Conservation (phyloP, 1,140 invertebrate genomes). For the Cheumatopsyche charites region DNA sequence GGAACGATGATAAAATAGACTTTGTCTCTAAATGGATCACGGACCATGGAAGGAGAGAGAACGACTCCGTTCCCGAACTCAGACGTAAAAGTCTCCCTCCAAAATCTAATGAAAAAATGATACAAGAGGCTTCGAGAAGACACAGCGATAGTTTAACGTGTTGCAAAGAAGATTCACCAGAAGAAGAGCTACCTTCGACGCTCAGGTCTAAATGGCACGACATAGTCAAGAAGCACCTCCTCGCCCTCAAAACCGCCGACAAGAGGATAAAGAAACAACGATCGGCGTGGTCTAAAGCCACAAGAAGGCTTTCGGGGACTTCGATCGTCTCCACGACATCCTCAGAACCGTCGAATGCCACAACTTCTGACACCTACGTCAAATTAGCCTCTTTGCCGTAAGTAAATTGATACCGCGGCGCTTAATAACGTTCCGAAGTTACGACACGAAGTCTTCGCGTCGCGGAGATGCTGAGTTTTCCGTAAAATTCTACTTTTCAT, state of each 20-base stretch:
- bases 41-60: constrained; percentile 58
- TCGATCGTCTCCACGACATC: constrained; percentile 47
- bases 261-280: constrained; percentile 63
- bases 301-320: constrained; percentile 58
- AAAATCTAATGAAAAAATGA: constrained; percentile 56
- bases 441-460: too few relatives aligned
- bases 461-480: too few relatives aligned
- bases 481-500: too few relatives aligned
- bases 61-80: constrained; percentile 56
- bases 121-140: constrained; percentile 61
- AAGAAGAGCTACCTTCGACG: constrained; percentile 54
- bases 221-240: constrained; percentile 63
- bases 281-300: constrained; percentile 64
- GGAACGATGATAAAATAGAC: constrained; percentile 62
- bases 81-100: constrained; percentile 60
- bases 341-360: constrained; percentile 24
- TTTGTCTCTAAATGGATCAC: constrained; percentile 62
- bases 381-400: constrained; percentile 60
- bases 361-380: constrained; percentile 57
- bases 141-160: constrained; percentile 64
- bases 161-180: constrained; percentile 61
- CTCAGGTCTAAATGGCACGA: constrained; percentile 63
- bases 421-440: too few relatives aligned
- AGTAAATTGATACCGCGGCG: constrained; percentile 48
- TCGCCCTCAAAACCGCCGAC: constrained; percentile 61